Conservation (phyloP, 2,797 vertebrate species). For the Zalophus californianus region DNA sequence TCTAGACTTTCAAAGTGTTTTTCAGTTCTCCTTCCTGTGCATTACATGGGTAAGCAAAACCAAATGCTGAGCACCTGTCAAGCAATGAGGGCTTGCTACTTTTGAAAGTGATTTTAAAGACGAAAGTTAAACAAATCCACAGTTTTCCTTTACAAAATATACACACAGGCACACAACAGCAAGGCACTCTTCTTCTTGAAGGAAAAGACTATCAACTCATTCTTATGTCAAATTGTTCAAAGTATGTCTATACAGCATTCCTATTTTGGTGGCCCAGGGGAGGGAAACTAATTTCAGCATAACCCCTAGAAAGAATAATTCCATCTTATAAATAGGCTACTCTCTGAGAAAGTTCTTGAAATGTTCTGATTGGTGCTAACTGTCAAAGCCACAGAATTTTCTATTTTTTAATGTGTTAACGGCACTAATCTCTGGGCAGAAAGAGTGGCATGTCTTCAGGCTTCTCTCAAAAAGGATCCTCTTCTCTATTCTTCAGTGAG, state of each 20-base stretch:
- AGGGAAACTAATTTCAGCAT: constrained; percentile 4
- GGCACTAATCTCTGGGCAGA: not conserved
- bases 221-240: constrained; percentile 2
- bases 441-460: not conserved
- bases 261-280: not conserved
- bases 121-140: not conserved
- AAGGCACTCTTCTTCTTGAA: not conserved
- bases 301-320: not conserved
- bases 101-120: constrained; percentile 20
- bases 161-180: not conserved
- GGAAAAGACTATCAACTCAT: not conserved
- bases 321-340: not conserved
- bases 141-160: not conserved
- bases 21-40: not conserved
- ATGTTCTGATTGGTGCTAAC: not conserved
- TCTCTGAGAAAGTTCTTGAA: not conserved
- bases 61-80: not conserved
- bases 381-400: not conserved
- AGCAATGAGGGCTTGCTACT: not conserved
- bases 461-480: not conserved
- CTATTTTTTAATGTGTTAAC: not conserved
- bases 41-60: not conserved
- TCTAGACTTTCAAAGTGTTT: not conserved
- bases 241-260: not conserved
- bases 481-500: not conserved